Evolutionary conservation across 1,140 invertebrate genomes (phyloP), one percentile per base, ranked within the genome.

Genomic region (Elysia chlorotica): DNA sequence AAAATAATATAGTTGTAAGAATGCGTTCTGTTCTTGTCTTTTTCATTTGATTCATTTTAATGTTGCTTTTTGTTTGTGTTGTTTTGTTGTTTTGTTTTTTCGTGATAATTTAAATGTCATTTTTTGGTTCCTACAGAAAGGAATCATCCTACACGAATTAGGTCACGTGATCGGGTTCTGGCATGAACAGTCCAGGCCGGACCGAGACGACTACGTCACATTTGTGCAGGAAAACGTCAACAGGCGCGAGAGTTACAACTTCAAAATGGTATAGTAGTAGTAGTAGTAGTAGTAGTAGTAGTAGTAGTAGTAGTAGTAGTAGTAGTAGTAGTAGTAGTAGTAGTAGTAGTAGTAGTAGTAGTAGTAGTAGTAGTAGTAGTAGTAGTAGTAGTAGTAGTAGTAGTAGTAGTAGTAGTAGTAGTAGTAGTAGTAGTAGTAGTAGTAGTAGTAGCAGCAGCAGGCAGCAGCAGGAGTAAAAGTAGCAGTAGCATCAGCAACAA

Each of bases 241-340:
- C 21, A 68, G 71, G 6, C 79, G 96, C 59, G 96, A 99, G 88
- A 95, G 98, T 81, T 99, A 97, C 86, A 99, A 99, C 85, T 99
- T 99, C 87, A 96, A 98, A 82, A 97, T 96, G 28, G 67, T 70
- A 48, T n/a, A n/a, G n/a, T n/a, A n/a, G n/a, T n/a, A n/a, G n/a
- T n/a, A n/a, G n/a, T n/a, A n/a, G n/a, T n/a, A n/a, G n/a, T n/a
- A n/a, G n/a, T n/a, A n/a, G n/a, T n/a, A n/a, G n/a, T n/a, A n/a
- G n/a, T n/a, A n/a, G n/a, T n/a, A n/a, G n/a, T n/a, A n/a, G n/a
- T n/a, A n/a, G n/a, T n/a, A n/a, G n/a, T n/a, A n/a, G n/a, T n/a
- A n/a, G n/a, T n/a, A n/a, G n/a, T n/a, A n/a, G n/a, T n/a, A n/a
- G n/a, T n/a, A 28, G 54, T 56, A 23, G 4, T 59, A 14, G 10